Conservation (phyloP, 2,888 invertebrate species). For the Atethmia centrago region DNA sequence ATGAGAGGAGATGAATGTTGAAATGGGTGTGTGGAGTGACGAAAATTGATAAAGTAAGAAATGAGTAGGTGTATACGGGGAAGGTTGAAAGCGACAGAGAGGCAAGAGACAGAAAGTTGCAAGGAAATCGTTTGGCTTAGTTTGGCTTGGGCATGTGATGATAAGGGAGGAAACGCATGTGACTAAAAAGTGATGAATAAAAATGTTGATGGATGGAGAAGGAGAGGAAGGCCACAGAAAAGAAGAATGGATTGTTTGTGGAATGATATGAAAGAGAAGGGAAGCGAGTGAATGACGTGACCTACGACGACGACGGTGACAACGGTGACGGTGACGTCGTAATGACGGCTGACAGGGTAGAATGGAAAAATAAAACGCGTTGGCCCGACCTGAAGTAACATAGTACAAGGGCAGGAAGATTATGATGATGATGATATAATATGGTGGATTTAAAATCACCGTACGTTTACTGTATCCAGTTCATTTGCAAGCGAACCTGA, state of each 20-base stretch:
- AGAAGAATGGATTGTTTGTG: background rate
- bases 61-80: too few relatives aligned
- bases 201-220: background rate
- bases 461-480: background rate
- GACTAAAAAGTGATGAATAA: too few relatives aligned
- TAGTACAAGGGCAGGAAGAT: background rate
- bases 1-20: background rate
- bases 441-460: background rate
- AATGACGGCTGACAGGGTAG: background rate
- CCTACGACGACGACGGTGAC: too few relatives aligned
- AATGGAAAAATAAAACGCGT: background rate
- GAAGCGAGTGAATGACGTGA: too few relatives aligned
- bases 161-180: too few relatives aligned
- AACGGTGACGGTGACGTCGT: too few relatives aligned
- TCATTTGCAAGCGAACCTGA: constrained; percentile 7
- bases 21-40: too few relatives aligned
- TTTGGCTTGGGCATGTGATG: background rate
- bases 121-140: background rate
- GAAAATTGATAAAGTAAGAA: background rate
- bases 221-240: background rate
- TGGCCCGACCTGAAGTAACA: background rate
- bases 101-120: background rate
- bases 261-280: background rate
- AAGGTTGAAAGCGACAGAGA: background rate
- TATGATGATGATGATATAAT: background rate